Base-by-base conservation (phyloP, 2,888 invertebrate species). In the Ophion obscuratus region DNA sequence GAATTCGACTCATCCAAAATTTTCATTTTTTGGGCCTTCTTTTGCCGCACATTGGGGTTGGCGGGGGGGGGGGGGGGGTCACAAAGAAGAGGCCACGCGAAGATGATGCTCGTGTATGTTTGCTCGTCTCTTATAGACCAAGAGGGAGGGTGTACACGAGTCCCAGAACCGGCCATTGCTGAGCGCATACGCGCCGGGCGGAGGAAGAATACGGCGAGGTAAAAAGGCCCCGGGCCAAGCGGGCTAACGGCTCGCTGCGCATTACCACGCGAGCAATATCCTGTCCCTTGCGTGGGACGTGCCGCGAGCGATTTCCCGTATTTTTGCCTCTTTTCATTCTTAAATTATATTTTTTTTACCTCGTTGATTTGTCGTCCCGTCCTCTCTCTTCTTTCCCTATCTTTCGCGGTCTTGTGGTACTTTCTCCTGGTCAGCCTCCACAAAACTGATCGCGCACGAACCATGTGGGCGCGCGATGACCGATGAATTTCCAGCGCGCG, bases 251-350 rank as follows among this genome's bases (percentile, higher is more conserved):
- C 85, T 85, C 71, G 85, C 68, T 62, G 57, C 74, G 81, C 79
- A 82, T 85, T 85, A 83, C 82, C 82, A 80, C 83, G 82, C 79
- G 67, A 83, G 85, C 71, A 66, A 75, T 83, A 85, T 85, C 76
- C 85, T 73, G 79, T 71, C 76, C 71, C 71, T 82, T 76, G 82
- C 79, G 85, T 85, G 85, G 85, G 85, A 85, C 85, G 85, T 83
- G 85, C 85, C 82, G 59, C 85, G 79, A 83, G 85, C 85, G 67
- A 85, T 82, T 85, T 82, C 27, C 74, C 64, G 57, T 73, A 57
- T 59, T 59, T 59, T 59, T 36, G 11, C 11, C 53, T 31, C 14
- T 11, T 31, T 57, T 17, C 24, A 10, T 27, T 76, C 44, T 77
- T 71, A 61, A 11, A 17, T 27, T 36, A 59, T 47, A 68, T 64